phyloP scores from a whole-genome alignment of 2,113 vertebrate species.

The Corapipo altera region DNA sequence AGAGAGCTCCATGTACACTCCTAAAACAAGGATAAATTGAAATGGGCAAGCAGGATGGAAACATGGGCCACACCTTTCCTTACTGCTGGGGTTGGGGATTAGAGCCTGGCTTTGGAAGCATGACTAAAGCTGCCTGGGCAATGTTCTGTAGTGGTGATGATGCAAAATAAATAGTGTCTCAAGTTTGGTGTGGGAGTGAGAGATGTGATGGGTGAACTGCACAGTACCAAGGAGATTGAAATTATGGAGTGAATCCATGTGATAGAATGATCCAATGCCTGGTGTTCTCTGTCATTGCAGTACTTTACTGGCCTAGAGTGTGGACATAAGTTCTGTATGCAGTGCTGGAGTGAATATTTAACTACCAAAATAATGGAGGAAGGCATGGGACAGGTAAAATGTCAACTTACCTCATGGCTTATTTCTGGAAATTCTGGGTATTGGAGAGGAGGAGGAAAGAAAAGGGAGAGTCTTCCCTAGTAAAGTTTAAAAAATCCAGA shows the following conservation, averaged over 20 bases:
- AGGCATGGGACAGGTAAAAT: conserved; percentile 98
- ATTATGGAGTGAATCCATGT: background rate
- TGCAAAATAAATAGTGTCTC: background rate
- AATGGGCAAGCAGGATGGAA: background rate
- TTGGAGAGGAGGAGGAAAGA: background rate
- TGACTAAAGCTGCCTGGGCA: background rate
- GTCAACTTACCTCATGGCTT: background rate
- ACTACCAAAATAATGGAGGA: conserved; percentile 99
- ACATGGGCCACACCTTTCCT: background rate
- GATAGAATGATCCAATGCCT: background rate
- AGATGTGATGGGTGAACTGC: background rate
- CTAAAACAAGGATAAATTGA: background rate
- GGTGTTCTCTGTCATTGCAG: conserved; percentile 73
- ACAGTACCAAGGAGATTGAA: background rate
- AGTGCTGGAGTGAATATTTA: conserved; percentile 99
- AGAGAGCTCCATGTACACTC: background rate
- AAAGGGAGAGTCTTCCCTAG: background rate
- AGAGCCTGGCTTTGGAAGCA: background rate
- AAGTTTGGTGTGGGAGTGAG: background rate
- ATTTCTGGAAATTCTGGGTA: background rate
- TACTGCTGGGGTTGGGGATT: background rate
- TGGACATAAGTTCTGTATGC: conserved; percentile 99
- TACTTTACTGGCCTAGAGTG: conserved; percentile 99
- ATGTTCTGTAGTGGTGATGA: background rate
- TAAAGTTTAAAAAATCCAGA: background rate